phyloP scores from a whole-genome alignment of 2,113 vertebrate genomes.

The Grantiella picta region DNA sequence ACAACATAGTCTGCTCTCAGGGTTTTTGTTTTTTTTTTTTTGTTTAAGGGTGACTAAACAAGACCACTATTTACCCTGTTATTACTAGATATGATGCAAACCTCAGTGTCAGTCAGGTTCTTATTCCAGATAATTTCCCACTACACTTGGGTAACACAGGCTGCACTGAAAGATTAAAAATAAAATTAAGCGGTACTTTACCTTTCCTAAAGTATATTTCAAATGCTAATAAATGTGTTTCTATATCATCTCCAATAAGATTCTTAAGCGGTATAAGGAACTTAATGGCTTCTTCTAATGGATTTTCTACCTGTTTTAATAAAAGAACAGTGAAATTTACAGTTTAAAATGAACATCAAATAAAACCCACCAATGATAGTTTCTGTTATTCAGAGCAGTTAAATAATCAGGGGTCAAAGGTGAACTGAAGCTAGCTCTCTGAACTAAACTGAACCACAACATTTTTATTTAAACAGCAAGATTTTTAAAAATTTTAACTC shows the following conservation, averaged over 20 bases:
- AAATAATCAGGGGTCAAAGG: neutral
- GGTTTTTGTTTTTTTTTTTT: neutral
- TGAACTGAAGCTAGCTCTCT: neutral
- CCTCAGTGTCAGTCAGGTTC: neutral
- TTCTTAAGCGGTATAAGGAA: conserved; percentile 81
- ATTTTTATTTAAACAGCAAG: neutral
- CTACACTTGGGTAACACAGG: neutral
- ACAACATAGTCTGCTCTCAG: neutral
- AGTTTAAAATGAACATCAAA: neutral
- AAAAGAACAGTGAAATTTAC: conserved; percentile 3
- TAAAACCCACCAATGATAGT: fast-evolving
- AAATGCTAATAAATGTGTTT: conserved; percentile 80
- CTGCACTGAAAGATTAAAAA: neutral
- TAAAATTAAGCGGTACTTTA: conserved; percentile 46
- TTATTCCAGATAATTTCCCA: neutral
- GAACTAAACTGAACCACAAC: neutral
- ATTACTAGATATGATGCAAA: neutral
- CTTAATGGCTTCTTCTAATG: conserved; percentile 81
- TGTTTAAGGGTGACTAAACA: neutral
- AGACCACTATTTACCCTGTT: neutral
- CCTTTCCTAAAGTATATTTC: conserved; percentile 84
- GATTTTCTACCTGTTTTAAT: conserved; percentile 77
- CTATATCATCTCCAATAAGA: conserved; percentile 76
- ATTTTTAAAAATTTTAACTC: neutral
- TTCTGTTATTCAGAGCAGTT: neutral